These are phyloP conservation scores for Cryptoprocta ferox DNA, from an alignment of 2,797 vertebrate genomes.

Conservation along the genomic window DNA sequence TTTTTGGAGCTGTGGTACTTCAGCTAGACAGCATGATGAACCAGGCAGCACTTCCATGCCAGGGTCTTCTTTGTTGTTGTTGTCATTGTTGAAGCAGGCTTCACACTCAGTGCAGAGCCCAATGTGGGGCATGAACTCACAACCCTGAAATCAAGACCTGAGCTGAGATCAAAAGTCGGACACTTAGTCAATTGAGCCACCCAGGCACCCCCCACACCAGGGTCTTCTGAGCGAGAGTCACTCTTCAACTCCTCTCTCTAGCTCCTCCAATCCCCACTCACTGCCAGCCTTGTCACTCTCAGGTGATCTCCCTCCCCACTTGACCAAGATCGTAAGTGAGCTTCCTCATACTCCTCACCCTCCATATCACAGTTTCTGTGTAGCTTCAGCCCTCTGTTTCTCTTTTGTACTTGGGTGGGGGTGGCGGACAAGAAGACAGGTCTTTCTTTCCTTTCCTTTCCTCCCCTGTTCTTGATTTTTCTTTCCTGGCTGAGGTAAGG, in stretches of 20 bases:
- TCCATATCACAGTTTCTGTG: neutral
- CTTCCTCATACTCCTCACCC: neutral
- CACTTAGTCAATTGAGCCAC: too few relatives aligned
- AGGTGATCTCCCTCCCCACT: neutral
- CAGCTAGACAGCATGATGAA: neutral
- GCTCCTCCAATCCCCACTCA: neutral
- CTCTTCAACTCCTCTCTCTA: neutral
- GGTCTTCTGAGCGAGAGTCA: neutral
- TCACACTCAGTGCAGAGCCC: too few relatives aligned
- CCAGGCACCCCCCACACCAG: too few relatives aligned
- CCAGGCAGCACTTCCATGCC: neutral
- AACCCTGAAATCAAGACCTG: too few relatives aligned
- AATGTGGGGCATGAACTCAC: too few relatives aligned
- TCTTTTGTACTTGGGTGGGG: neutral
- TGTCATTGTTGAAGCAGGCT: too few relatives aligned
- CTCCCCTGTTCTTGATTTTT: neutral
- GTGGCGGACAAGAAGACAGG: neutral
- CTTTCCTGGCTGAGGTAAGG: neutral
- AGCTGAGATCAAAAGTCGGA: too few relatives aligned
- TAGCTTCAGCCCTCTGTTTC: neutral
- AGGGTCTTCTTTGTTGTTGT: neutral
- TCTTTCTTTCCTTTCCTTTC: neutral
- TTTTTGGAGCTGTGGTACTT: neutral
- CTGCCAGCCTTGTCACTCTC: neutral
- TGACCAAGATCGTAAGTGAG: neutral